Evolutionary conservation across 2,113 vertebrate genomes (phyloP), one percentile per base, ranked within the genome.

Genomic region (Osmerus mordax): DNA sequence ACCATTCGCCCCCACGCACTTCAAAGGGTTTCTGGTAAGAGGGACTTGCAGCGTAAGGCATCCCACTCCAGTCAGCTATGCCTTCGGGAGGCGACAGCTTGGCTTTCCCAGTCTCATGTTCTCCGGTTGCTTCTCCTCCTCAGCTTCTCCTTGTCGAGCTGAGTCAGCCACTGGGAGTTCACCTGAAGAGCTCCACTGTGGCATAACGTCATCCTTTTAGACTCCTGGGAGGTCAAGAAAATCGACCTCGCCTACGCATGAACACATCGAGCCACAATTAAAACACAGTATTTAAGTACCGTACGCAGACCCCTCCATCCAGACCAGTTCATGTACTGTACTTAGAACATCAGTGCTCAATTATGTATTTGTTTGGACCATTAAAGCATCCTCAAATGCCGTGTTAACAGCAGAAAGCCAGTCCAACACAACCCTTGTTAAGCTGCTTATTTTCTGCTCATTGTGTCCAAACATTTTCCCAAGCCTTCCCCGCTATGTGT

Each of bases 401-500:
- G 19, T 55, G 6, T n/a, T 59, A 19, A 11, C 15, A 25, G 52
- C 36, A 61, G 16, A 18, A 2, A 75, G 58, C 62, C 47, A 65
- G 53, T 70, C 53, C 15, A 61, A 21, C 63, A 67, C 14, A 56
- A 56, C 18, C 41, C 51, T 78, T 82, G 77, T 78, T 71, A 78
- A 67, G 68, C 65, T 53, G 74, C 67, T 62, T 3, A 41, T 74
- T 74, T 73, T 55, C 71, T 18, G 11, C 67, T 73, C 66, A 14
- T 67, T 52, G 41, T 25, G 77, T 79, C 72, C 64, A 87, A 87
- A 87, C 82, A 84, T 85, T 85, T 89, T 82, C 83, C 83, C 79
- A 74, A 78, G 78, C 78, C 77, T 83, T 76, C 80, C 80, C 83
- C 65, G 68, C 72, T 66, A 75, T 89, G 87, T 91, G 88, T 91